These are phyloP conservation scores for Neoniphon sammara DNA, from an alignment of 2,797 vertebrate species.

Conservation along the genomic window DNA sequence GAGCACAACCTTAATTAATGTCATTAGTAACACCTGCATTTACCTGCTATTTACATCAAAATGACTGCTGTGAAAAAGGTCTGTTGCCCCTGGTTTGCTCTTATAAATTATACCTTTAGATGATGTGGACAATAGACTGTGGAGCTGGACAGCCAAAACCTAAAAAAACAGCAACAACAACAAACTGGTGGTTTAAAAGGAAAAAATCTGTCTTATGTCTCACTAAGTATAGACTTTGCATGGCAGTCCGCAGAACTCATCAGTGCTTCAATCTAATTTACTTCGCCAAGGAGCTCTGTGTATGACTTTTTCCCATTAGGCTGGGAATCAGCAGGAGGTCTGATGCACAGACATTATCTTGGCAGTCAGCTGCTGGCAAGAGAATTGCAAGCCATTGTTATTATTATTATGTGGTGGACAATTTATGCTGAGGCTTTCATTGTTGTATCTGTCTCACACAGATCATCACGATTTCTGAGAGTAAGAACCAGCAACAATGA, in stretches of 20 bases:
- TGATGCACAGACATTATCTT: background rate
- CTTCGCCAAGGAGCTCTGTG: slow-evolving; percentile 26
- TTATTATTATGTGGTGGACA: slow-evolving; percentile 2
- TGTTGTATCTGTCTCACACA: no score
- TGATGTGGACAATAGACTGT: slow-evolving; percentile 43
- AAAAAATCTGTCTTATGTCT: slow-evolving; percentile 50
- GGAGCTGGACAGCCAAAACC: slow-evolving; percentile 45
- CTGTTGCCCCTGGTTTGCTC: background rate
- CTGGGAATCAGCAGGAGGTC: background rate
- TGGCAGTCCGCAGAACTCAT: slow-evolving; percentile 17
- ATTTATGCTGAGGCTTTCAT: background rate
- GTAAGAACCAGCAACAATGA: background rate
- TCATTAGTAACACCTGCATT: no score
- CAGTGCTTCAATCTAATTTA: slow-evolving; percentile 38
- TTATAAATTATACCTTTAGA: slow-evolving; percentile 25
- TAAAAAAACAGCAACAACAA: slow-evolving; percentile 29
- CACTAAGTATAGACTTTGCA: slow-evolving; percentile 38
- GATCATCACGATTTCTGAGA: background rate
- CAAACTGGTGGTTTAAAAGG: slow-evolving; percentile 52
- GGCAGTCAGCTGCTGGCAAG: background rate
- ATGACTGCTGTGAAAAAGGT: no score
- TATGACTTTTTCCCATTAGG: slow-evolving; percentile 22
- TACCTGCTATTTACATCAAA: no score
- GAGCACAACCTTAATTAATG: no score
- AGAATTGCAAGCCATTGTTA: slow-evolving; percentile 25